Base-by-base conservation (phyloP, 1,140 invertebrate species). In the Drosophila sp. region DNA sequence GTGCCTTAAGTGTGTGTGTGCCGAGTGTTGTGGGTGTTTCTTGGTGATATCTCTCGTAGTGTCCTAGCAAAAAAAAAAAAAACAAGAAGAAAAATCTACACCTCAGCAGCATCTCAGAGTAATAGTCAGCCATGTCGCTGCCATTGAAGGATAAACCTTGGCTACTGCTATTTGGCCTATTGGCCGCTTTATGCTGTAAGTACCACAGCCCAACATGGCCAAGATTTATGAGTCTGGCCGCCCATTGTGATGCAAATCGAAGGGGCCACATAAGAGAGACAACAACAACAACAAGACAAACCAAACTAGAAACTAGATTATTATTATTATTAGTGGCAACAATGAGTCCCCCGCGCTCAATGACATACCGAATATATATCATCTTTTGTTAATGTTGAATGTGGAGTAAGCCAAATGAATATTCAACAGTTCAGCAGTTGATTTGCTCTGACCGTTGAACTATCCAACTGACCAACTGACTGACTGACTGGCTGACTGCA, bases 181-280 rank as follows among this genome's bases (percentile, higher is more conserved):
- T 86, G 79, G 83, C 83, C 83, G 84, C 84, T 79, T 83, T 90
- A 71, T 83, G 86, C 64, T 90, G 86, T 90, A 90, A 90, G 86
- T 90, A 90, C 70, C 80, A 23, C 23, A 32, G 4, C 7, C 17
- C 30, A 41, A 47, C 68, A 72, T 72, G 76, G 72, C 77, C 30
- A 61, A 86, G 71, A 85, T 86, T 86, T 85, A 86, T 83, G 70
- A 77, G 65, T 62, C 44, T 8, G 44, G 44, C 44, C 23, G 44
- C 68, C 62, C 63, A 84, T 87, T 87, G 76, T 87, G 72, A 86
- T 86, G 83, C 83, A 87, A 86, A 86, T 85, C 47, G 41, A 68
- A 38, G 25, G 41, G 35, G 32, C 33, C 54, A 69, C 67, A 66
- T 35, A 57, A 60, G 32, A 30, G 44, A 61, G 7, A 57, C 7